phyloP scores from a whole-genome alignment of 2,888 invertebrate species.

The Ctena decussata region DNA sequence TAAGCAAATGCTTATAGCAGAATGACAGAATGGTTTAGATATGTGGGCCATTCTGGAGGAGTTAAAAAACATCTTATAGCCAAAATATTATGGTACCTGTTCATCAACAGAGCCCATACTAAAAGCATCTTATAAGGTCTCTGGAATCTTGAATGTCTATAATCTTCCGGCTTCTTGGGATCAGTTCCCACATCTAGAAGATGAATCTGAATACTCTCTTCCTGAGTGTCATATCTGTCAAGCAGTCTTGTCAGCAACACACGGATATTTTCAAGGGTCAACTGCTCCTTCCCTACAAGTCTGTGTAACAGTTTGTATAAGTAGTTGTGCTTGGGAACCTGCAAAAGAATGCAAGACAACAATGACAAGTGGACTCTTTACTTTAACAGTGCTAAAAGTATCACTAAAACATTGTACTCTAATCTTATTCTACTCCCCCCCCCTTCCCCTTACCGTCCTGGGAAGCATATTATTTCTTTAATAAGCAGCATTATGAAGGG shows the following conservation, averaged over 20 bases:
- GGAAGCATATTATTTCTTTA: no score
- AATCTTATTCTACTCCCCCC: no score
- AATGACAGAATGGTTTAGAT: no score
- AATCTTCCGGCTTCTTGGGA: background rate
- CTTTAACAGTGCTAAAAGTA: no score
- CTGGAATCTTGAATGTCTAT: constrained; percentile 54
- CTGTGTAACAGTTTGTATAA: constrained; percentile 43
- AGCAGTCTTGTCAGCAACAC: constrained; percentile 42
- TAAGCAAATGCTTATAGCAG: no score
- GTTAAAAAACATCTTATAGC: background rate
- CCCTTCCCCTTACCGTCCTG: no score
- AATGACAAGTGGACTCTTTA: no score
- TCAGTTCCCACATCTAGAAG: background rate
- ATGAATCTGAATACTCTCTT: background rate
- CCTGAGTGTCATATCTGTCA: constrained; percentile 69
- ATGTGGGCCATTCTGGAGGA: no score
- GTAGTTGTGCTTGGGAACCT: constrained; percentile 42
- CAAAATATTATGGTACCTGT: constrained; percentile 69
- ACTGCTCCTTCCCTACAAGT: constrained; percentile 25
- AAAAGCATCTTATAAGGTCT: constrained; percentile 83
- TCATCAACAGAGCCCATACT: constrained; percentile 83
- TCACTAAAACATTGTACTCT: no score
- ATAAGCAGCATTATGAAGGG: no score
- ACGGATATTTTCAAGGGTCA: constrained; percentile 32
- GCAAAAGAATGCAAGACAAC: background rate